A percentile compares a stretch with the other conserved stretches of the same genome.
Evolutionary conservation across 2,888 invertebrate genomes (phyloP).

Genomic region (Timema cristinae): DNA sequence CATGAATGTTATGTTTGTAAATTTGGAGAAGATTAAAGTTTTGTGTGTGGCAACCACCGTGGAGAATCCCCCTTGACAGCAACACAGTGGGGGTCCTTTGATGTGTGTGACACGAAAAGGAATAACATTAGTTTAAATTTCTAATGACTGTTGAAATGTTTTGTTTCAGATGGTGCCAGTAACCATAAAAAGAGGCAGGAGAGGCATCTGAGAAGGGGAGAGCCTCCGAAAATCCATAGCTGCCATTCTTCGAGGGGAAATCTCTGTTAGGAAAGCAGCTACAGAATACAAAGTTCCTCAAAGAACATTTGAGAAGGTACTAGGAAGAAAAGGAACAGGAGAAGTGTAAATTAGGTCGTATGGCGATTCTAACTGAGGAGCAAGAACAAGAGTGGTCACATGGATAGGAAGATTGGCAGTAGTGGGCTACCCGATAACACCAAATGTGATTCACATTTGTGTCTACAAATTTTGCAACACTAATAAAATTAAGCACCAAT

Average conservation of each 20-base stretch:
- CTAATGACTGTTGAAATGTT: not conserved
- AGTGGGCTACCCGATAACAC: constrained; percentile 7
- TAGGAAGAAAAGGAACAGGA: not conserved
- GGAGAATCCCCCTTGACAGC: too few species aligned
- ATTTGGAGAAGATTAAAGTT: too few species aligned
- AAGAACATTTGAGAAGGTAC: not conserved
- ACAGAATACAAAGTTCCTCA: constrained; percentile 1
- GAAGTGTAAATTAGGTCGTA: constrained; percentile 4
- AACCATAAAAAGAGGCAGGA: not conserved
- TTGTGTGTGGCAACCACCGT: too few species aligned
- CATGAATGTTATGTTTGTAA: too few species aligned
- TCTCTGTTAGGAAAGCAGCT: constrained; percentile 6
- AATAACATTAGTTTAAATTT: not conserved
- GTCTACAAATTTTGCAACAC: not conserved
- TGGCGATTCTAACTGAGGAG: not conserved
- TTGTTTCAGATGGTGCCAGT: constrained; percentile 2
- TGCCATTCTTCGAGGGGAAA: not conserved
- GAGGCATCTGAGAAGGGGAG: constrained; percentile 3
- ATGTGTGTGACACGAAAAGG: too few species aligned
- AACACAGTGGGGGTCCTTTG: too few species aligned
- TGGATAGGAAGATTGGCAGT: constrained; percentile 4
- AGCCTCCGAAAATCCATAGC: not conserved
- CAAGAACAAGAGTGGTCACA: constrained; percentile 4
- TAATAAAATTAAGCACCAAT: not conserved
- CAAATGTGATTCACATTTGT: not conserved